Percentiles rank a stretch among this genome's conserved stretches.
These are phyloP conservation scores for Bovichtus diacanthus DNA, from an alignment of 2,797 vertebrate genomes.

Conservation along the genomic window DNA sequence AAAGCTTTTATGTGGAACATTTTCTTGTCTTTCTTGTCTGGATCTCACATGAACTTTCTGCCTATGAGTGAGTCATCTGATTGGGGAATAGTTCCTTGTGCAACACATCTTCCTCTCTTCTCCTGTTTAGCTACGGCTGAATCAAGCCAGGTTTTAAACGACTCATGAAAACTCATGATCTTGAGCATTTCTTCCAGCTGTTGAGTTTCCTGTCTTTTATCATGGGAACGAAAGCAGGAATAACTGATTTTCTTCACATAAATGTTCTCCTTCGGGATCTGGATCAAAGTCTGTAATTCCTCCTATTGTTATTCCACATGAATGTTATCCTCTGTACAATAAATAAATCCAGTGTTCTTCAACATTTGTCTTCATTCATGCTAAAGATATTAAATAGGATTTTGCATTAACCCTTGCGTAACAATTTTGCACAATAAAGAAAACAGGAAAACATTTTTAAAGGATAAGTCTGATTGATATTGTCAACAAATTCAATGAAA, in stretches of 20 bases:
- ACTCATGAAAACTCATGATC: slow-evolving; percentile 35
- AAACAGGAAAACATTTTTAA: not conserved
- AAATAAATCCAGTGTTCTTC: not conserved
- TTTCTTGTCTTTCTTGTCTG: slow-evolving; percentile 14
- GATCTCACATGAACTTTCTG: slow-evolving; percentile 10
- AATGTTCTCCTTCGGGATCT: slow-evolving; percentile 30
- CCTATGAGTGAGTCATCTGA: slow-evolving; percentile 60
- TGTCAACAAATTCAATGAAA: not conserved
- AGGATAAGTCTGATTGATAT: not conserved
- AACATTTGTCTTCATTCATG: slow-evolving; percentile 7
- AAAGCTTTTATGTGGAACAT: not conserved
- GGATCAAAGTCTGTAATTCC: slow-evolving; percentile 24
- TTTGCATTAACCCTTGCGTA: not conserved
- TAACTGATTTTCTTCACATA: slow-evolving; percentile 44
- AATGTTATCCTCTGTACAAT: not conserved
- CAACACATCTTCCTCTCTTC: slow-evolving; percentile 32
- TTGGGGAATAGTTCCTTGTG: slow-evolving; percentile 46
- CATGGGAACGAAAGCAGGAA: slow-evolving; percentile 43
- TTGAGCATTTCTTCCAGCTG: slow-evolving; percentile 47
- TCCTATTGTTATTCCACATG: slow-evolving; percentile 29
- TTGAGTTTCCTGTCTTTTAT: slow-evolving; percentile 52
- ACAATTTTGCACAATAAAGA: not conserved
- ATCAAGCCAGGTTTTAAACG: slow-evolving; percentile 42
- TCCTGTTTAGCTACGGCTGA: slow-evolving; percentile 27
- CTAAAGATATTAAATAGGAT: not conserved